phyloP scores from a whole-genome alignment of 2,797 vertebrate genomes.

The Brotula barbata region DNA sequence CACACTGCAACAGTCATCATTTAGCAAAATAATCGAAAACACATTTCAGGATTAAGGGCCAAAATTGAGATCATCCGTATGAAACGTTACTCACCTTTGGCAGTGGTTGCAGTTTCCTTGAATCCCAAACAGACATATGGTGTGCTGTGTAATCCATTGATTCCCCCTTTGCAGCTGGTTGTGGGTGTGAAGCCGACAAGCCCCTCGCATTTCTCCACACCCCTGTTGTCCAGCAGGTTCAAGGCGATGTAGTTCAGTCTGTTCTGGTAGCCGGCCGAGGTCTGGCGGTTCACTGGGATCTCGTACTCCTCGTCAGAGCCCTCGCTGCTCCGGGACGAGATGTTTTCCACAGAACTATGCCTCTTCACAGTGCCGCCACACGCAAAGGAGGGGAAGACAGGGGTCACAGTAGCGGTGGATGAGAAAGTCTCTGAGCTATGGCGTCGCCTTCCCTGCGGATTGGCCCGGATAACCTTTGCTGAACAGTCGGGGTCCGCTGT shows the following conservation, averaged over 20 bases:
- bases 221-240: constrained; percentile 81
- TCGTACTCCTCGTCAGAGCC: constrained; percentile 74
- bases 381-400: constrained; percentile 84
- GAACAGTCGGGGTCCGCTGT: constrained; percentile 77
- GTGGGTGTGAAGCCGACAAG: constrained; percentile 70
- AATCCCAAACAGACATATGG: constrained; percentile 77
- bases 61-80: too few relatives aligned
- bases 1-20: not conserved
- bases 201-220: constrained; percentile 67
- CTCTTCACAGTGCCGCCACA: constrained; percentile 69
- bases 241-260: constrained; percentile 92
- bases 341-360: constrained; percentile 87
- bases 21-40: too few relatives aligned
- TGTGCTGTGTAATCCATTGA: constrained; percentile 74
- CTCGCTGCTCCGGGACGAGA: constrained; percentile 83
- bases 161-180: constrained; percentile 75
- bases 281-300: constrained; percentile 80
- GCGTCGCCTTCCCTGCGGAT: constrained; percentile 86
- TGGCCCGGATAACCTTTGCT: constrained; percentile 88
- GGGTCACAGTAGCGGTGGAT: constrained; percentile 81
- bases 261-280: constrained; percentile 80
- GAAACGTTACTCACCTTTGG: constrained; percentile 69
- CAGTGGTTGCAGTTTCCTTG: constrained; percentile 76
- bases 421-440: constrained; percentile 92
- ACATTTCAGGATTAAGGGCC: too few relatives aligned